Evolutionary conservation across 2,888 invertebrate species (phyloP).

Genomic region (Arctia plantaginis): DNA sequence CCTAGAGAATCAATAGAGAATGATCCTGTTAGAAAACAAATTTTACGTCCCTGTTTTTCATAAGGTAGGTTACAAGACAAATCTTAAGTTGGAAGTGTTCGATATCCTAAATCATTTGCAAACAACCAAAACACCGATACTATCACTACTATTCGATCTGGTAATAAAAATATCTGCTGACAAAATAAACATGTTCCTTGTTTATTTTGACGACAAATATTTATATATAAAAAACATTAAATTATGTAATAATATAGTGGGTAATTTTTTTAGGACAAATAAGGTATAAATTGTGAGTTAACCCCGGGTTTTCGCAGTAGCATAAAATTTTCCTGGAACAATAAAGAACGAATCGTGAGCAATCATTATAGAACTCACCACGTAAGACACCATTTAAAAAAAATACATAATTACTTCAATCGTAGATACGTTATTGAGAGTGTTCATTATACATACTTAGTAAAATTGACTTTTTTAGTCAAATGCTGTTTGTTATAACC

Average conservation of each 20-base stretch:
- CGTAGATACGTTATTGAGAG: too few species aligned
- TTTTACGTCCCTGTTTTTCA: neutral
- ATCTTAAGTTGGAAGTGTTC: neutral
- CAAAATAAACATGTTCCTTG: too few species aligned
- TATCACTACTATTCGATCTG: neutral
- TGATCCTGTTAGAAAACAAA: neutral
- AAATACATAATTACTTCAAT: too few species aligned
- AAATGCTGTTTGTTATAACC: too few species aligned
- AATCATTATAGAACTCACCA: neutral
- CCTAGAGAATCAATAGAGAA: neutral
- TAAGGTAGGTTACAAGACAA: neutral
- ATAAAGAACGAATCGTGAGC: neutral
- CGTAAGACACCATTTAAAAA: neutral
- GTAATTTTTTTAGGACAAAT: neutral
- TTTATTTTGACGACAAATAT: neutral
- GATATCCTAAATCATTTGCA: neutral
- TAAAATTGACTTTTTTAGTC: too few species aligned
- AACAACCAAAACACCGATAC: neutral
- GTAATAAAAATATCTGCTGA: neutral
- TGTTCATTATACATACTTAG: too few species aligned
- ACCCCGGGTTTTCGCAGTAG: neutral
- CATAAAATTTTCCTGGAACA: neutral
- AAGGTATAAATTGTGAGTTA: neutral
- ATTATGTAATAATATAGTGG: neutral
- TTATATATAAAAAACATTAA: neutral